phyloP scores from a whole-genome alignment of 2,113 vertebrate genomes.

The Scatophagus argus region DNA sequence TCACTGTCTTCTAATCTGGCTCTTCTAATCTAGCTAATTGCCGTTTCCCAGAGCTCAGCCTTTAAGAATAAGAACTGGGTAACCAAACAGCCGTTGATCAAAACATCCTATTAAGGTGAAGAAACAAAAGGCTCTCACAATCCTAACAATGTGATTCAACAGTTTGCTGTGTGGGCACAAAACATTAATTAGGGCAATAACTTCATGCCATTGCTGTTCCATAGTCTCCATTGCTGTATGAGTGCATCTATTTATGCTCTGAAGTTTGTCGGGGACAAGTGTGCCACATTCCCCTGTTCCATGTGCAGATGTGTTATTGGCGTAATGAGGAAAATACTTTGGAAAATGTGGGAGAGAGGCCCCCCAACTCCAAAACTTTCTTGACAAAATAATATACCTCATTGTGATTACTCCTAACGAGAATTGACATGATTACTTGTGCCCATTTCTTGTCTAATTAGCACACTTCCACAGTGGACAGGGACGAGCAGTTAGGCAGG shows the following conservation, averaged over 20 bases:
- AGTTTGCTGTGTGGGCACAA: slow-evolving; percentile 65
- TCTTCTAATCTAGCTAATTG: slow-evolving; percentile 82
- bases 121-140: slow-evolving; percentile 76
- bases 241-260: slow-evolving; percentile 72
- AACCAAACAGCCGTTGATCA: slow-evolving; percentile 79
- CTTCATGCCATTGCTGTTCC: slow-evolving; percentile 82
- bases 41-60: slow-evolving; percentile 67
- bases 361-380: slow-evolving; percentile 88
- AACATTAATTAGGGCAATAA: slow-evolving; percentile 88
- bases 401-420: slow-evolving; percentile 88
- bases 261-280: slow-evolving; percentile 60
- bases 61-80: slow-evolving; percentile 70
- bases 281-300: slow-evolving; percentile 63
- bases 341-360: slow-evolving; percentile 79
- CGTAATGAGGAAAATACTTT: slow-evolving; percentile 88
- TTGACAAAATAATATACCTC: slow-evolving; percentile 91
- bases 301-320: slow-evolving; percentile 75
- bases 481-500: slow-evolving; percentile 88
- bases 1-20: slow-evolving; percentile 54
- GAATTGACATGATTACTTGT: slow-evolving; percentile 95
- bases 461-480: slow-evolving; percentile 92
- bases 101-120: slow-evolving; percentile 76
- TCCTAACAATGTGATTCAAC: slow-evolving; percentile 74
- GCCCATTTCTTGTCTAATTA: slow-evolving; percentile 98
- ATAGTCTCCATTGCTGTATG: slow-evolving; percentile 81